These are phyloP conservation scores for Spodoptera frugiperda DNA, from an alignment of 1,140 invertebrate species.

Conservation along the genomic window DNA sequence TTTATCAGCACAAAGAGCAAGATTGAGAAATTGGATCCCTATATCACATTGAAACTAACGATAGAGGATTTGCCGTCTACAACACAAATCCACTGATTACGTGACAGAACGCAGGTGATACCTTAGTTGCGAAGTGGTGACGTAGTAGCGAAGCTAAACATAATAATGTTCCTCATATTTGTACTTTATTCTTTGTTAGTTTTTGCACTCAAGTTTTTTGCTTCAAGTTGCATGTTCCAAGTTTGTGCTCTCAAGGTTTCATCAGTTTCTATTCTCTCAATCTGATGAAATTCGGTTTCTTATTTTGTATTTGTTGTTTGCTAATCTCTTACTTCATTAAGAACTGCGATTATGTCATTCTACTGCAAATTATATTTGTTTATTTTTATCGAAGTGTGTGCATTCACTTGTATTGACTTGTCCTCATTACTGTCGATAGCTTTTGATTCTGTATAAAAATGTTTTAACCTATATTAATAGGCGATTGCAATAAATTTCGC, in stretches of 20 bases:
- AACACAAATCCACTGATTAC: constrained; percentile 28
- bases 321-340: too few relatives aligned
- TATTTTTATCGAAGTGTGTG: too few relatives aligned
- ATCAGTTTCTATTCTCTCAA: constrained; percentile 6
- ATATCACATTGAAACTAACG: constrained; percentile 6
- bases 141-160: constrained; percentile 9
- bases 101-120: constrained; percentile 16
- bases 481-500: constrained; percentile 4
- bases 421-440: background rate
- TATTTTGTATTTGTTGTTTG: background rate
- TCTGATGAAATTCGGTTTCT: constrained; percentile 3
- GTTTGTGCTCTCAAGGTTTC: constrained; percentile 3
- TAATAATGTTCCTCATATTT: constrained; percentile 25
- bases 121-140: constrained; percentile 6
- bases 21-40: background rate
- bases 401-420: too few relatives aligned
- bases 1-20: background rate
- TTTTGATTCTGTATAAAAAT: background rate
- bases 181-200: constrained; percentile 17
- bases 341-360: too few relatives aligned
- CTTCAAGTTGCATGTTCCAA: constrained; percentile 13
- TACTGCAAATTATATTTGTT: too few relatives aligned
- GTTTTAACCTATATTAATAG: background rate
- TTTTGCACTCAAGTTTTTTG: constrained; percentile 25
- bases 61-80: constrained; percentile 3